Base-by-base conservation (phyloP, 1,140 invertebrate species). In the Octopus sinensis region DNA sequence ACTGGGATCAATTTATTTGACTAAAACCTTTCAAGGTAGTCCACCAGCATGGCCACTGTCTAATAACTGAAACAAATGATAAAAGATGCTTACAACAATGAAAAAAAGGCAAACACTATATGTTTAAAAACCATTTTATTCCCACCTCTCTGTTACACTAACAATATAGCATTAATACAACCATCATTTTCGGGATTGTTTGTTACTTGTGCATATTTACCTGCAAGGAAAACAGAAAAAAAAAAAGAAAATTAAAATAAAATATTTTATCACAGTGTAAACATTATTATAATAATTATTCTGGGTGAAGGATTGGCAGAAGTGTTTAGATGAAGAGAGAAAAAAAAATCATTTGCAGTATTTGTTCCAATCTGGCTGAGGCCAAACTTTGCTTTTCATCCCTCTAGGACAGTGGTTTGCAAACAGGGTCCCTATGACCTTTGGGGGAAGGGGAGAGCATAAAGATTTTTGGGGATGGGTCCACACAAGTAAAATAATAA, bases 141-240 rank as follows among this genome's bases (percentile, higher is more conserved):
- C 30, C 30, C 30, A 43, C 30, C 30, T 43, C 30, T 43, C 30
- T 43, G 30, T 95, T 94, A 99, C 85, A 99, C 96, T 88, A 99
- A 93, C 77, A 99, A 92, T 82, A 99, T 96, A 90, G 98, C 97
- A 94, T 99, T 99, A 77, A 99, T 98, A 90, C 98, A 99, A 53
- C 98, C 98, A 94, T 99, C 98, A 92, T 99, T 99, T 91, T 99
- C 98, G 7, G 98, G 98, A 92, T 99, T 97, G 90, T 99, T 99
- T 0, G 98, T 99, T 17, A 99, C 97, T 91, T 99, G 98, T 0
- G 98, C 98, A 92, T 98, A 99, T 93, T 99, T 99, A 71, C 89
- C 89, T 90, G 86, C 43, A 86, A 86, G 76, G 13, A 77, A 77
- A 9, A 52, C 0, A 5, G 17, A 52, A 84, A 79, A 82, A 83